Percentiles rank a stretch among this genome's conserved stretches.
Evolutionary conservation across 2,797 vertebrate species (phyloP).

Genomic region (Acrocephalus scirpaceus): DNA sequence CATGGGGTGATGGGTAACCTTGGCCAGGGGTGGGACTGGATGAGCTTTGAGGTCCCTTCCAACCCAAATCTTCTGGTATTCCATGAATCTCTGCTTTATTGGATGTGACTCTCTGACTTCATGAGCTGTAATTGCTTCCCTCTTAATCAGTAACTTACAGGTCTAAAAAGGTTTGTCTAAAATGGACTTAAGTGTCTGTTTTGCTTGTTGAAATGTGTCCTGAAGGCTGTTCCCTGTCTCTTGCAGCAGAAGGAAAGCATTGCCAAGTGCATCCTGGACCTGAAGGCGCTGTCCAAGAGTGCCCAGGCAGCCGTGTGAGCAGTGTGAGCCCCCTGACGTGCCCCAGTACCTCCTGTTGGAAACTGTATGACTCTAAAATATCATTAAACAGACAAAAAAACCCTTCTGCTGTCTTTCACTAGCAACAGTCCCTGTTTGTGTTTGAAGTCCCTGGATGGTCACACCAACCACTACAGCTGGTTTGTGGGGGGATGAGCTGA

Average conservation of each 20-base stretch:
- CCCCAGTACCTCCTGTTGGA: background rate
- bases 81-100: background rate
- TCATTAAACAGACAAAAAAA: conserved; percentile 49
- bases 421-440: background rate
- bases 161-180: background rate
- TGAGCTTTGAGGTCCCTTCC: background rate
- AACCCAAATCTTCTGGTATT: background rate
- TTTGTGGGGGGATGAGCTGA: rapidly evolving
- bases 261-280: conserved; percentile 92
- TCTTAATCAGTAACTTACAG: background rate
- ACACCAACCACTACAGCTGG: rapidly evolving
- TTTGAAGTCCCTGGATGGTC: background rate
- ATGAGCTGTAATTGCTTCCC: rapidly evolving
- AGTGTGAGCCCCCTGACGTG: rapidly evolving
- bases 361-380: conserved; percentile 1
- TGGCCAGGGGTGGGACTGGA: background rate
- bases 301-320: conserved; percentile 72
- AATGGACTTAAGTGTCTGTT: rapidly evolving
- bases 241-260: conserved; percentile 94
- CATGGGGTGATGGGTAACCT: rapidly evolving
- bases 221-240: conserved; percentile 32
- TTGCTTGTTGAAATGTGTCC: background rate
- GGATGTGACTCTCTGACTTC: background rate
- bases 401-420: background rate
- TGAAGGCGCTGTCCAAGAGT: conserved; percentile 86